phyloP scores from a whole-genome alignment of 2,797 vertebrate species.

The Fratercula arctica region DNA sequence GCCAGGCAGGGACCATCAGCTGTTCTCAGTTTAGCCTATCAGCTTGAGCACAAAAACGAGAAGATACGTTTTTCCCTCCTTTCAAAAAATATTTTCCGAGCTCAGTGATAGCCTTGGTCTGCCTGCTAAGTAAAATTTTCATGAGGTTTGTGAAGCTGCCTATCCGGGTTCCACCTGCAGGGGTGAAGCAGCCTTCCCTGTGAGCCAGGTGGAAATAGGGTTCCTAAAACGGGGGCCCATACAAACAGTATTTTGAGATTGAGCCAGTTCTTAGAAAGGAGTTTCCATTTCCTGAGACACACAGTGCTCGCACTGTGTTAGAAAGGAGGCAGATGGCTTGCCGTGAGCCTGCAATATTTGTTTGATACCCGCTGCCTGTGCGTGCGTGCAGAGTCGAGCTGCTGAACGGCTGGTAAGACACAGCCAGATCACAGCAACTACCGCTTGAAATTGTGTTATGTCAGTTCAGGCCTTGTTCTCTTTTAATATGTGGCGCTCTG shows the following conservation, averaged over 20 bases:
- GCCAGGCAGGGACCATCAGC: not conserved
- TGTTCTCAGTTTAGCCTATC: not conserved
- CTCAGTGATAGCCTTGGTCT: not conserved
- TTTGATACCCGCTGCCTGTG: not conserved
- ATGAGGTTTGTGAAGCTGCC: not conserved
- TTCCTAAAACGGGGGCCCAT: not conserved
- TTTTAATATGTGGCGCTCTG: not conserved
- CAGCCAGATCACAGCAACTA: not conserved
- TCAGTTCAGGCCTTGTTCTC: not conserved
- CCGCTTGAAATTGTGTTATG: not conserved
- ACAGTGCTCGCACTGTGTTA: not conserved
- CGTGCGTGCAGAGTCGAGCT: not conserved
- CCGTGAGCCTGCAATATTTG: fast-evolving
- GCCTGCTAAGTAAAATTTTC: not conserved
- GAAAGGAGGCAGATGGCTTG: not conserved
- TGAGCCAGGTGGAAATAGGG: not conserved
- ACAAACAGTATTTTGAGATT: not conserved
- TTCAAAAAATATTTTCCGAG: not conserved
- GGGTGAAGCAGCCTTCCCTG: not conserved
- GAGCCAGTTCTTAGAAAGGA: not conserved
- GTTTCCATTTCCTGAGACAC: not conserved
- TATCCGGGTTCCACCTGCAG: not conserved
- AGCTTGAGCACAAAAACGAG: not conserved
- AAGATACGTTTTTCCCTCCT: not conserved
- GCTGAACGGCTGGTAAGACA: not conserved